Conservation (phyloP, 2,113 vertebrate genomes). For the Cyrtonyx montezumae region DNA sequence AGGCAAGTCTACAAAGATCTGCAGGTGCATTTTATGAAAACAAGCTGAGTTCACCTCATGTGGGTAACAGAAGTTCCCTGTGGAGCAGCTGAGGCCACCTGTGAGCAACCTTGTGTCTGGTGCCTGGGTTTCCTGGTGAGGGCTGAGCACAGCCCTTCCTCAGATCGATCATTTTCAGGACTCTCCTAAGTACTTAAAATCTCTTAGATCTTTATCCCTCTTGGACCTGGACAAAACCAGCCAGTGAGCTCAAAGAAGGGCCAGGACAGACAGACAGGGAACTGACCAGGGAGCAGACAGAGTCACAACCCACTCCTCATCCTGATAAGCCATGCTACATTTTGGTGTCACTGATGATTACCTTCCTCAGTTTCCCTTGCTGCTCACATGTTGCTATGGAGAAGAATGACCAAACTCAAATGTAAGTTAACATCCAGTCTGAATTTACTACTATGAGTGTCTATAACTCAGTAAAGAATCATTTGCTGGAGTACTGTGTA, state of each 20-base stretch:
- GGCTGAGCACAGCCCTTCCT: not conserved
- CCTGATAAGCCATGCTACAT: not conserved
- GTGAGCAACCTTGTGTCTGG: not conserved
- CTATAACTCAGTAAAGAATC: not conserved
- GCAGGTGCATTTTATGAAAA: not conserved
- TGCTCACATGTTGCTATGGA: not conserved
- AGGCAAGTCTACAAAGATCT: not conserved
- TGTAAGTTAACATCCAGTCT: not conserved
- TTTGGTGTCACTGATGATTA: not conserved
- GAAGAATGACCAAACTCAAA: not conserved
- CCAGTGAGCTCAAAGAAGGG: not conserved
- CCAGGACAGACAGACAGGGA: not conserved
- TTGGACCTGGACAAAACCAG: not conserved
- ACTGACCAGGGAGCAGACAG: not conserved
- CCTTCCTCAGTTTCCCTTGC: not conserved
- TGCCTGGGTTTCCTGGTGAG: not conserved
- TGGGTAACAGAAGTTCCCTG: not conserved
- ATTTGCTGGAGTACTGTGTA: not conserved
- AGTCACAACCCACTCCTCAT: accelerated
- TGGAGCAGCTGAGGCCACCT: not conserved
- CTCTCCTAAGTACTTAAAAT: not conserved
- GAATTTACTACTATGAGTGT: not conserved
- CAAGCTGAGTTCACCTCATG: not conserved
- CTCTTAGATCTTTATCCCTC: not conserved
- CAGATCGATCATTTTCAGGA: not conserved